Evolutionary conservation across 2,113 vertebrate genomes (phyloP), one percentile per base, ranked within the genome.

Genomic region (Orycteropus afer): DNA sequence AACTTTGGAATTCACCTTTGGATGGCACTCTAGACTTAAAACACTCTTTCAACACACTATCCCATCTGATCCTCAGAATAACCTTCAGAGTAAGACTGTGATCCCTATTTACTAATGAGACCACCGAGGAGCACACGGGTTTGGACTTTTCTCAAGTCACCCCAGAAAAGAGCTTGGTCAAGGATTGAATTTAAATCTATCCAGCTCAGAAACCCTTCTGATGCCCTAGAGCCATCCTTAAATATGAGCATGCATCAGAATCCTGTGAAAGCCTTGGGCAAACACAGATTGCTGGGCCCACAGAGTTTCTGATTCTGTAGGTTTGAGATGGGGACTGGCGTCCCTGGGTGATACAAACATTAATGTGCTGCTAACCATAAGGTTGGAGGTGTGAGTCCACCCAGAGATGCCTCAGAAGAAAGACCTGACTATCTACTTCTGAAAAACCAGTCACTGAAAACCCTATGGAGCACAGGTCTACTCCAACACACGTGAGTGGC

Each of bases 191-290:
- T 77, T 2, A 29, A 25, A 40, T 40, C 32, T 4, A 7, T 9
- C 49, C 79, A 57, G 2, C 7, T 74, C 40, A 67, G 34, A 91
- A 91, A 40, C 25, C 79, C 85, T 20, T 11, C 7, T 23, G 25
- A 0, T 8, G 20, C 25, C 20, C 20, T 15, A 25, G 27, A 47
- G 8, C 49, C 9, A 15, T 3, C 10, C 57, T 85, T 63, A 57
- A 8, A 23, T 11, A n/a, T n/a, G n/a, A n/a, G n/a, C n/a, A n/a
- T n/a, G n/a, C n/a, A n/a, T n/a, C n/a, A n/a, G n/a, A n/a, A n/a
- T 13, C 9, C 8, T 37, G 15, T 7, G 10, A 5, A 23, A 10
- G 2, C 2, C 10, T 32, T 3, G 0, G 9, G 25, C 5, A 45
- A 23, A 42, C 47, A n/a, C 69, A 40, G 55, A 15, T 14, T 10